Evolutionary conservation across 2,113 vertebrate genomes (phyloP), one percentile per base, ranked within the genome.

Genomic region (Coreoperca whiteheadi): DNA sequence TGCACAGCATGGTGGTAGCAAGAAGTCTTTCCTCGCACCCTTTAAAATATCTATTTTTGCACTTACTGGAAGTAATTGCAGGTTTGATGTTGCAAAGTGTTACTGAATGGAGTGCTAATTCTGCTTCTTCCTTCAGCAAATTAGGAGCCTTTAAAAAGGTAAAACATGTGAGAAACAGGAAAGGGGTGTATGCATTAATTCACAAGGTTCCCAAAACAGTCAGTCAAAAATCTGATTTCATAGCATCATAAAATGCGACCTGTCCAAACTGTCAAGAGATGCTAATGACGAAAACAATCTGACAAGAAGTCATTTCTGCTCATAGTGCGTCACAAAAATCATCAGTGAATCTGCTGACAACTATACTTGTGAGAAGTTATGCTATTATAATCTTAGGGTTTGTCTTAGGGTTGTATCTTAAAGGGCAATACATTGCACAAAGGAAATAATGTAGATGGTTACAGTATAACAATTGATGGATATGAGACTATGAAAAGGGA

Each of bases 1-100:
- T 67, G 77, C 63, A 85, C 79, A 83, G 74, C 61, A 60, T 76
- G 68, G 64, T 61, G 73, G 60, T 37, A 79, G 43, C 54, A 78
- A 74, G 61, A 12, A 18, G 37, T 28, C 70, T 73, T 76, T 64
- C 14, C 73, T 70, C 67, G 43, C 60, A 65, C 59, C 23, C 46
- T 81, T 72, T 56, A 56, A 53, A 77, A 53, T 1, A 50, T 23
- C 20, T 30, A 18, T 74, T 73, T 80, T 67, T 66, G 28, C 43
- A 57, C 39, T 77, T 66, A 34, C 51, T 74, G 28, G 16, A 82
- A 50, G 54, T 87, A 78, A 86, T 88, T 85, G 65, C 43, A 75
- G 71, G 50, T 83, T 87, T 87, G 34, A 83, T 68, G 50, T 28
- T 41, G n/a, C 30, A 61, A 34, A 63, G 60, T 72, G 60, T 81